Evolutionary conservation across 2,888 invertebrate genomes (phyloP).

Genomic region (Epirrhoe tristata): DNA sequence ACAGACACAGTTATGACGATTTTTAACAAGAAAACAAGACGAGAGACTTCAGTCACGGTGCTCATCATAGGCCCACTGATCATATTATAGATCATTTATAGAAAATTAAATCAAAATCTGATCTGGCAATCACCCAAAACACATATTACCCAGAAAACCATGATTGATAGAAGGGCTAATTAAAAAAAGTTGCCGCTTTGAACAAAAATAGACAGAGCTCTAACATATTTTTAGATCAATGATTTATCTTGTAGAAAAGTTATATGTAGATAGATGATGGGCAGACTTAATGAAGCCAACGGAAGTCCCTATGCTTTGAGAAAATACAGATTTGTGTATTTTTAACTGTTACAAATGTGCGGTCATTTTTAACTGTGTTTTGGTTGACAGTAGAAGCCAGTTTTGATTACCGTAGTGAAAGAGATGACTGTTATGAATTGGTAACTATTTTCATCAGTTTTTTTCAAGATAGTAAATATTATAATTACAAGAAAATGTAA

Average conservation of each 20-base stretch:
- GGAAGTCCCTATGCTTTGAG: slow-evolving; percentile 23
- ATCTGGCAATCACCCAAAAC: neutral
- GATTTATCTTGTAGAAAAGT: slow-evolving; percentile 38
- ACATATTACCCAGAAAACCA: neutral
- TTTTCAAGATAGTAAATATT: neutral
- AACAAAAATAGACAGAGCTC: slow-evolving; percentile 22
- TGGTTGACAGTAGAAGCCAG: slow-evolving; percentile 3
- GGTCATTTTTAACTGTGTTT: slow-evolving; percentile 16
- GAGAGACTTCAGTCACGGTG: too few relatives aligned
- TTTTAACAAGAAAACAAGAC: too few relatives aligned
- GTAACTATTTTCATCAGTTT: neutral
- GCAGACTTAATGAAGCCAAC: slow-evolving; percentile 28
- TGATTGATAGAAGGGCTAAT: neutral
- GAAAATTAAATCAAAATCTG: neutral
- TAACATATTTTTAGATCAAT: slow-evolving; percentile 35
- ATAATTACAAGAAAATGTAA: too few relatives aligned
- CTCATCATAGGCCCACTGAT: too few relatives aligned
- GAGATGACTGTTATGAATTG: slow-evolving; percentile 7
- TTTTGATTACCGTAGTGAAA: neutral
- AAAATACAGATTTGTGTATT: slow-evolving; percentile 30
- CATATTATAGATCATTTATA: too few relatives aligned
- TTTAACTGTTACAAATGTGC: slow-evolving; percentile 25
- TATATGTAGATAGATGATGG: slow-evolving; percentile 22
- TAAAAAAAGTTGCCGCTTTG: slow-evolving; percentile 19
- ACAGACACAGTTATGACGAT: too few relatives aligned